Base-by-base conservation (phyloP, 1,140 invertebrate species). In the Nylanderia fulva region DNA sequence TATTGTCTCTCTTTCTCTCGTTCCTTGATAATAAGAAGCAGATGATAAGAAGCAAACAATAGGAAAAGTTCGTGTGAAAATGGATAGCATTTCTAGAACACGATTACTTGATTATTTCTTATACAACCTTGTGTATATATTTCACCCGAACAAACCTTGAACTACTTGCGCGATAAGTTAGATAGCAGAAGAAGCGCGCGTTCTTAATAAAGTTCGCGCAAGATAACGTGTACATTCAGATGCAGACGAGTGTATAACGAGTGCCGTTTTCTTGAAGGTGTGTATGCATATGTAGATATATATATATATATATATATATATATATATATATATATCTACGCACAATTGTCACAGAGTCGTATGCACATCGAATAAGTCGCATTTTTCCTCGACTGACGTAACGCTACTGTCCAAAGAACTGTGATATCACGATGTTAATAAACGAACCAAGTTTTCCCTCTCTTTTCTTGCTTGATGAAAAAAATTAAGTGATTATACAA, bases 101-200 rank as follows among this genome's bases (percentile, higher is more conserved):
- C 58, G 4, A 60, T 24, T n/a, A n/a, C n/a, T 15, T n/a, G 8
- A 77, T 66, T 80, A 69, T 54, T 56, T 29, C 3, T 21, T n/a
- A n/a, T n/a, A n/a, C 36, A 80, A 80, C 52, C 36, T 82, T 82
- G 64, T 13, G 21, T 2, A 13, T 2, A 13, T 15, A 15, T 1
- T 48, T 39, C 29, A 29, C 24, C 15, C 18, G 15, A 71, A 69
- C 36, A 71, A 69, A 58, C 52, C 77, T 82, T 82, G 66, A 82
- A 82, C 77, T 45, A 13, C 8, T 71, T 82, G 45, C 27, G 8
- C 9, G 48, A 58, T 82, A 71, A 82, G 60, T 21, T 45, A n/a
- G 77, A 82, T 82, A 82, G 72, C 2, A 71, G 13, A 42, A 21
- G 0, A 0, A 33, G 6, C 13, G 71, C 29, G 11, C 58, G 71